phyloP scores from a whole-genome alignment of 2,888 invertebrate genomes.

The Trissonchulus latispiculum region DNA sequence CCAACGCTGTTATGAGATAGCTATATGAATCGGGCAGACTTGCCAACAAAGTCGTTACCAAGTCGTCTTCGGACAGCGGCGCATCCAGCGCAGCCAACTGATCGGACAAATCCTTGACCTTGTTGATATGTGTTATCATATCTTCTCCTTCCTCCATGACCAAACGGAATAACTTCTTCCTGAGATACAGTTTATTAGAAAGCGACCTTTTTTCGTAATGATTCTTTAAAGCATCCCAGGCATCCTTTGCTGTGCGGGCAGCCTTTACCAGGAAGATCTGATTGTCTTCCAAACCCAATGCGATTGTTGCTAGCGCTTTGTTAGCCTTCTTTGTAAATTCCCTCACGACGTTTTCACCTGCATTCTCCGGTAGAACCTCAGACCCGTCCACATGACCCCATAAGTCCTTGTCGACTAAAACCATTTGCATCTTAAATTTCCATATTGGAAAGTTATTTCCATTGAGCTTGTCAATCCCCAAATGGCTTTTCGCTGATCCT shows the following conservation, averaged over 20 bases:
- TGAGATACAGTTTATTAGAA: too few species aligned
- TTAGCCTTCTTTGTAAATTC: background rate
- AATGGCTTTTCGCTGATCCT: background rate
- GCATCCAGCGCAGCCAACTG: too few species aligned
- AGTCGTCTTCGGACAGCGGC: too few species aligned
- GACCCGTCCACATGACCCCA: background rate
- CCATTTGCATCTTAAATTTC: background rate
- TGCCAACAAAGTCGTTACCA: too few species aligned
- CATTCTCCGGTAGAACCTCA: background rate
- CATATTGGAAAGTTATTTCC: background rate
- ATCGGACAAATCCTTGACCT: too few species aligned
- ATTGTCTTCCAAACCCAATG: background rate
- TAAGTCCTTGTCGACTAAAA: background rate
- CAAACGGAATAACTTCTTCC: too few species aligned
- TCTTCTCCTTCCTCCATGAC: too few species aligned
- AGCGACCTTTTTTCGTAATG: background rate
- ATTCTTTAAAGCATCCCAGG: background rate
- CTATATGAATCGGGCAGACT: too few species aligned
- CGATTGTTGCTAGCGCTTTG: background rate
- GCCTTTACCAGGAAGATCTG: background rate
- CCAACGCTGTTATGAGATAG: too few species aligned
- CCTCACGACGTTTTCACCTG: background rate
- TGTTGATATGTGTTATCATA: too few species aligned
- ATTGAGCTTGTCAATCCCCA: background rate
- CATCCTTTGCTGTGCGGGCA: background rate